These are phyloP conservation scores for Macaria notata DNA, from an alignment of 2,888 invertebrate genomes.

Conservation along the genomic window DNA sequence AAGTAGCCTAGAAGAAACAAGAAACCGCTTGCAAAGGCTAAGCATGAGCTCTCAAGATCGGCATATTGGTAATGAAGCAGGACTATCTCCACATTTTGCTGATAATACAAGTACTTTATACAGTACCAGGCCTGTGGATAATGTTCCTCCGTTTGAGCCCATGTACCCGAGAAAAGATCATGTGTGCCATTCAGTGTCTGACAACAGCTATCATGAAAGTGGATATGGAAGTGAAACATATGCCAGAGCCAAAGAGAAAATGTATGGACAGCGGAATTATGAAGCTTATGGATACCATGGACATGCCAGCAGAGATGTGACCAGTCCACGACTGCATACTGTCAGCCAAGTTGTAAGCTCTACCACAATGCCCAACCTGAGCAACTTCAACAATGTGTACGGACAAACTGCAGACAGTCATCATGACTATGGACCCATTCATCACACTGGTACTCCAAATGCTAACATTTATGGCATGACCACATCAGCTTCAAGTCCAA, in stretches of 20 bases:
- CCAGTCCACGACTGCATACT: constrained; percentile 68
- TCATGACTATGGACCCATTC: constrained; percentile 58
- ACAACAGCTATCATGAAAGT: constrained; percentile 67
- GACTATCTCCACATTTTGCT: constrained; percentile 61
- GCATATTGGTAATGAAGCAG: constrained; percentile 61
- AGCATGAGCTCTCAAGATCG: constrained; percentile 70
- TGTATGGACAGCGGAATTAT: constrained; percentile 67
- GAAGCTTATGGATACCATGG: constrained; percentile 71
- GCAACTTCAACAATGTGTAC: constrained; percentile 66
- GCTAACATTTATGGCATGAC: constrained; percentile 66
- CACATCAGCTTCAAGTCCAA: constrained; percentile 64
- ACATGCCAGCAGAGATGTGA: constrained; percentile 60
- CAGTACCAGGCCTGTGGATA: constrained; percentile 56
- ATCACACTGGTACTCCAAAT: constrained; percentile 60
- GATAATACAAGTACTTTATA: constrained; percentile 49
- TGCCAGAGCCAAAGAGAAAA: constrained; percentile 68
- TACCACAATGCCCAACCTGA: constrained; percentile 77
- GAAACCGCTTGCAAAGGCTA: constrained; percentile 65
- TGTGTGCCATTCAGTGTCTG: constrained; percentile 56
- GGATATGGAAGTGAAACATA: constrained; percentile 66
- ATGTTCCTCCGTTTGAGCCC: constrained; percentile 59
- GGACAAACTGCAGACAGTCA: constrained; percentile 49
- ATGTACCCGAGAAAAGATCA: constrained; percentile 65
- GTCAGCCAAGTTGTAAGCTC: constrained; percentile 76
- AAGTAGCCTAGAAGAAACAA: constrained; percentile 60